Conservation (phyloP, 2,888 invertebrate species). For the Ischnura elegans region DNA sequence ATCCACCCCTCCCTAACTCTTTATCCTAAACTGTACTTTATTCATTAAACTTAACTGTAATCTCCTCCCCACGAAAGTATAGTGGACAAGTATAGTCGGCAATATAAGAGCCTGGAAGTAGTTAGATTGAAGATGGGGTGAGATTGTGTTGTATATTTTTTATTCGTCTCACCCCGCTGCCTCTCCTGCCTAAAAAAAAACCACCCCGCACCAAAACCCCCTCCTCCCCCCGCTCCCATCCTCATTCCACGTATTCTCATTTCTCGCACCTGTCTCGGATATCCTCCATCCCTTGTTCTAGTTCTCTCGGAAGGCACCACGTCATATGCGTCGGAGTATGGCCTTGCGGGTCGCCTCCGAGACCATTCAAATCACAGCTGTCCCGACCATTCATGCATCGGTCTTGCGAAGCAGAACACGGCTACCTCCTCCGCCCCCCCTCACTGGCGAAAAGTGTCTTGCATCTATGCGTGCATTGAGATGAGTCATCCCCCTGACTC, state of each 20-base stretch:
- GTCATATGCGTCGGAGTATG: neutral
- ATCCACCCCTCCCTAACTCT: no score
- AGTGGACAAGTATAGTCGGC: no score
- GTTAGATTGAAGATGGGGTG: neutral
- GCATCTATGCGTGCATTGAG: neutral
- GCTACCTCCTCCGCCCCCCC: no score
- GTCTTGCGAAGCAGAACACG: neutral
- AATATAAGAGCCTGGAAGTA: no score
- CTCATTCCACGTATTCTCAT: neutral
- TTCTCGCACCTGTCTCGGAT: slow-evolving; percentile 11
- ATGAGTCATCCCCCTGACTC: neutral
- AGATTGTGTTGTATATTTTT: neutral
- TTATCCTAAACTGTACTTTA: no score
- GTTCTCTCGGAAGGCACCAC: neutral
- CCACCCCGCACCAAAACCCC: neutral
- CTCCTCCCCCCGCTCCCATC: neutral
- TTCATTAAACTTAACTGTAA: no score
- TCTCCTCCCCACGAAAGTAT: no score
- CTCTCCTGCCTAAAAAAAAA: neutral
- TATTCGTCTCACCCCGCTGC: slow-evolving; percentile 52
- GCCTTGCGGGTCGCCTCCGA: neutral
- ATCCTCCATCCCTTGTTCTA: neutral
- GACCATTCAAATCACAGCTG: slow-evolving; percentile 14
- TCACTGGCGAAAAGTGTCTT: neutral
- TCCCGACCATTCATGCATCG: neutral